Conservation (phyloP, 2,888 invertebrate species). For the Andrena hattorfiana region DNA sequence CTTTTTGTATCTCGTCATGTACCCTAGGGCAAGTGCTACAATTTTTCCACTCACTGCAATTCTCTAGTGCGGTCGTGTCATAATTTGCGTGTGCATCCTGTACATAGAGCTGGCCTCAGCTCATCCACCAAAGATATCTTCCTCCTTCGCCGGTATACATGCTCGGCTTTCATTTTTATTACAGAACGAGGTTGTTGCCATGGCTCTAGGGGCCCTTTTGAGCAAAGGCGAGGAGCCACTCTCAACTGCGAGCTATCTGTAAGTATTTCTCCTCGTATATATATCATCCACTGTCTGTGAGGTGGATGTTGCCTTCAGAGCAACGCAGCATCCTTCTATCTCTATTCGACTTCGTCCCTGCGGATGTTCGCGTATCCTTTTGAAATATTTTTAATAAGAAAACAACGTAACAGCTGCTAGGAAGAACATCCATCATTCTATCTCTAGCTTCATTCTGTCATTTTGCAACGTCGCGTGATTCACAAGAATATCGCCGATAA, state of each 20-base stretch:
- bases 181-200: conserved; percentile 81
- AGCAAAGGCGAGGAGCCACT: conserved; percentile 76
- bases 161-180: conserved; percentile 63
- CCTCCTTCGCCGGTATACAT: conserved; percentile 9
- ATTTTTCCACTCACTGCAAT: conserved; percentile 4
- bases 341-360: not conserved
- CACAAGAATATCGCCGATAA: not conserved
- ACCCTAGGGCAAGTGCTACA: not conserved
- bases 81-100: not conserved
- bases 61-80: not conserved
- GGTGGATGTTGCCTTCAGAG: not conserved
- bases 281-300: not conserved
- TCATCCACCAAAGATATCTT: conserved; percentile 13
- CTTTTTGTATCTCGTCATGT: not conserved
- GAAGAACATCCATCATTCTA: not conserved
- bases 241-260: conserved; percentile 77
- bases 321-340: not conserved
- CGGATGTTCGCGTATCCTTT: not conserved
- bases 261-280: conserved; percentile 72
- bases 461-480: not conserved
- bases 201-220: conserved; percentile 79
- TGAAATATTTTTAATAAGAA: not conserved
- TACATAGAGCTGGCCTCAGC: not conserved
- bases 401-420: not conserved
- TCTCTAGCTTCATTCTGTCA: not conserved